phyloP scores from a whole-genome alignment of 2,113 vertebrate genomes.

The Pelusios castaneus region DNA sequence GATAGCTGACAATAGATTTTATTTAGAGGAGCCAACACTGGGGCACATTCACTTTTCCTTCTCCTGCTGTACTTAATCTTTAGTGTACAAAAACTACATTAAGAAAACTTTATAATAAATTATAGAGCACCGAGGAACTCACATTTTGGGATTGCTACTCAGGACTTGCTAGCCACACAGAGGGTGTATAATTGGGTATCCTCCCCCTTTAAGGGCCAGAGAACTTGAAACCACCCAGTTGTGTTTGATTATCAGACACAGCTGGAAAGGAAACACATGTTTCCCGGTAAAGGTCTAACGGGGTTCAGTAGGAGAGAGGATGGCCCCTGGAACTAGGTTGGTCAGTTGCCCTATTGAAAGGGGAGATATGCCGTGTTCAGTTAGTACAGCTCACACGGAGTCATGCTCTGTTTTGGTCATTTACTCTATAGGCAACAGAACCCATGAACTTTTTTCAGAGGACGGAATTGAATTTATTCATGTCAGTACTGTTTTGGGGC shows the following conservation, averaged over 20 bases:
- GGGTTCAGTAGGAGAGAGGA: neutral
- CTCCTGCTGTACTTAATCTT: neutral
- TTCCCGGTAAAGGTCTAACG: neutral
- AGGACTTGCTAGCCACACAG: neutral
- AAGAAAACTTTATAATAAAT: neutral
- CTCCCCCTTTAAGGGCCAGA: neutral
- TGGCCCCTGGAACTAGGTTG: too few species aligned
- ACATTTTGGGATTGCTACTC: neutral
- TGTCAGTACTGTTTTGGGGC: neutral
- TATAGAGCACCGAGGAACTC: neutral
- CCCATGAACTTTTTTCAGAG: neutral
- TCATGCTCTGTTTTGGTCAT: rapidly evolving
- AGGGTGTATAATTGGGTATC: neutral
- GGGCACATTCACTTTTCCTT: neutral
- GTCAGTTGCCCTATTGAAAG: too few species aligned
- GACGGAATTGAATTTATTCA: rapidly evolving
- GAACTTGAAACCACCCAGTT: neutral
- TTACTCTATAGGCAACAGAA: neutral
- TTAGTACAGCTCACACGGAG: neutral
- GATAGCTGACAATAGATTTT: neutral
- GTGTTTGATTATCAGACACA: neutral
- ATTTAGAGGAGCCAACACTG: slow-evolving; percentile 17
- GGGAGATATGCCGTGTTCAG: too few species aligned
- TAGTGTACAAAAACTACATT: neutral
- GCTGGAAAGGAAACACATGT: neutral